phyloP scores from a whole-genome alignment of 2,888 invertebrate species.

The Eulithis prunata region DNA sequence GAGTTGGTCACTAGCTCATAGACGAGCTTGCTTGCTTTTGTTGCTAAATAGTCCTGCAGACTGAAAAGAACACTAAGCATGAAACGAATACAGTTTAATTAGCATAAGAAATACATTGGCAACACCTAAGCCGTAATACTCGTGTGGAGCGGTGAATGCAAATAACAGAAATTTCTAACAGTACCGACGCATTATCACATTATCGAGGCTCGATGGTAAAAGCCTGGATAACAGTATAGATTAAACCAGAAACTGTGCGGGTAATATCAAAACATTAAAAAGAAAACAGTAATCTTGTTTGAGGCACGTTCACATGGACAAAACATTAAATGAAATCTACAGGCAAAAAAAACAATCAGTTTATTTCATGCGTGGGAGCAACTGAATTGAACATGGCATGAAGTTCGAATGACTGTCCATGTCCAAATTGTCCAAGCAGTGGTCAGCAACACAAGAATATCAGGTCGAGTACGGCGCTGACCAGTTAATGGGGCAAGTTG shows the following conservation, averaged over 20 bases:
- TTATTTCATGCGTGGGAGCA: conserved; percentile 20
- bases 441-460: conserved; percentile 27
- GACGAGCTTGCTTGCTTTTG: no score
- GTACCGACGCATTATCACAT: conserved; percentile 38
- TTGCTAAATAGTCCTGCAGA: no score
- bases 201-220: conserved; percentile 28
- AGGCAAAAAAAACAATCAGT: not conserved
- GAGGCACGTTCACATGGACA: not conserved
- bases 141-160: conserved; percentile 31
- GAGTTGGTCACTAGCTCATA: no score
- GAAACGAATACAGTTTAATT: conserved; percentile 24
- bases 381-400: conserved; percentile 17
- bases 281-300: not conserved
- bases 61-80: conserved; percentile 14
- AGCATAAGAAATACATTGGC: conserved; percentile 31
- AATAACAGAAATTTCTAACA: conserved; percentile 37
- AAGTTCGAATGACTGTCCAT: conserved; percentile 10
- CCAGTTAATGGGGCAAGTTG: conserved; percentile 30
- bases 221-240: conserved; percentile 6
- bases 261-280: not conserved
- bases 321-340: conserved; percentile 1
- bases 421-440: conserved; percentile 19
- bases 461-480: conserved; percentile 23
- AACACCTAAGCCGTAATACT: conserved; percentile 20
- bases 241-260: conserved; percentile 3